Evolutionary conservation across 2,113 vertebrate genomes (phyloP).

Genomic region (Lethenteron reissneri): DNA sequence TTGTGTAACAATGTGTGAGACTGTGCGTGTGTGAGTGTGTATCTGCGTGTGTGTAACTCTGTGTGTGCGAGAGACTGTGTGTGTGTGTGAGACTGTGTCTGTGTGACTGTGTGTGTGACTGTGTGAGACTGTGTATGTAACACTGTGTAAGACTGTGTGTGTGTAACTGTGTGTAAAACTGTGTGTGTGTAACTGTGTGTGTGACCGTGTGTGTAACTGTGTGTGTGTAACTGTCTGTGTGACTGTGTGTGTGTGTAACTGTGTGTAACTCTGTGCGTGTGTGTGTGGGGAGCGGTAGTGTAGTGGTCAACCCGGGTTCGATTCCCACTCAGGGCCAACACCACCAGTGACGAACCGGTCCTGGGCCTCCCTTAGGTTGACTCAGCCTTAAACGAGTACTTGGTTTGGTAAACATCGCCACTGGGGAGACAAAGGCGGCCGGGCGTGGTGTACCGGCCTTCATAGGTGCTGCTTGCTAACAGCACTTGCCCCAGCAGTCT

Average conservation of each 20-base stretch:
- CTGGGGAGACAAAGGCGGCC: too few species aligned
- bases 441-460: too few species aligned
- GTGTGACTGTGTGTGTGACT: background rate
- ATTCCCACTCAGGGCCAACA: too few species aligned
- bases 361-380: too few species aligned
- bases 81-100: background rate
- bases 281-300: background rate
- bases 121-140: background rate
- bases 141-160: background rate
- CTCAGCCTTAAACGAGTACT: too few species aligned
- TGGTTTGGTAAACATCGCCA: too few species aligned
- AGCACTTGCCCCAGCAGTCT: too few species aligned
- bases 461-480: too few species aligned
- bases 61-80: too few species aligned
- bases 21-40: background rate
- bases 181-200: constrained; percentile 1
- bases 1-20: background rate
- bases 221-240: background rate
- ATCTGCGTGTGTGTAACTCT: background rate
- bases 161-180: background rate
- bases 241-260: background rate
- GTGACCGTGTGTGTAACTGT: constrained; percentile 3
- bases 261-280: background rate
- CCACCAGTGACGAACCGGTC: too few species aligned
- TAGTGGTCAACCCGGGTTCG: background rate